Evolutionary conservation across 2,113 vertebrate genomes (phyloP).

Genomic region (Dolichallabes microphthalmus): DNA sequence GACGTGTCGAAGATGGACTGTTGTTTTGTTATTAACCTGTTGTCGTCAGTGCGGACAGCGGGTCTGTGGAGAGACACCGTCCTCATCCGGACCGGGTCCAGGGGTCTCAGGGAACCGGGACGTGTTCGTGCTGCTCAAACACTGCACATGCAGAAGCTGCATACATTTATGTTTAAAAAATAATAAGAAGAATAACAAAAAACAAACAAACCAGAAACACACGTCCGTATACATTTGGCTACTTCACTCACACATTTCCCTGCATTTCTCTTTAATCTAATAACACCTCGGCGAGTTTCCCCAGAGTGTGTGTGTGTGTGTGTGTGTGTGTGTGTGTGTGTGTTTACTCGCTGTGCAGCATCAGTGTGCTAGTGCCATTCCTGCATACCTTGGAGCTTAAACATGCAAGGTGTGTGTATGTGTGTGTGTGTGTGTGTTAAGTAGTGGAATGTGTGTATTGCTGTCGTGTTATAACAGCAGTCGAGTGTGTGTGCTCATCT

Average conservation of each 20-base stretch:
- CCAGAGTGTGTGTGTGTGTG: constrained; percentile 23
- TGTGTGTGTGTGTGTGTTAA: constrained; percentile 23
- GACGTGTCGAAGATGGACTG: too few relatives aligned
- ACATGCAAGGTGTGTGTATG: constrained; percentile 66
- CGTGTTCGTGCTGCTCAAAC: background rate
- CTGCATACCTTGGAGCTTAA: constrained; percentile 70
- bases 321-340: constrained; percentile 50
- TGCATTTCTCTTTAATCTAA: constrained; percentile 17
- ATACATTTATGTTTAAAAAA: background rate
- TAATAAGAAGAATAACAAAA: background rate
- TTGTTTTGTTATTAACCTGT: too few relatives aligned
- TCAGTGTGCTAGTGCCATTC: constrained; percentile 59
- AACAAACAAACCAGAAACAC: background rate
- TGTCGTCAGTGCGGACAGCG: too few relatives aligned
- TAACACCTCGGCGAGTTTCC: background rate
- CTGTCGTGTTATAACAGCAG: constrained; percentile 85
- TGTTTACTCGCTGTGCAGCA: background rate
- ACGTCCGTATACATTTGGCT: constrained; percentile 25
- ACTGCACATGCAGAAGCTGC: background rate
- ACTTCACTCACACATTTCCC: constrained; percentile 5
- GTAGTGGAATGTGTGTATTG: constrained; percentile 51
- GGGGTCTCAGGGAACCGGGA: background rate
- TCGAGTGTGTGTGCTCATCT: constrained; percentile 88
- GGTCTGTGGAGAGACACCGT: too few relatives aligned
- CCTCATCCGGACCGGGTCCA: too few relatives aligned